These are phyloP conservation scores for Spicauda simplicius DNA, from an alignment of 2,888 invertebrate species.

Conservation along the genomic window DNA sequence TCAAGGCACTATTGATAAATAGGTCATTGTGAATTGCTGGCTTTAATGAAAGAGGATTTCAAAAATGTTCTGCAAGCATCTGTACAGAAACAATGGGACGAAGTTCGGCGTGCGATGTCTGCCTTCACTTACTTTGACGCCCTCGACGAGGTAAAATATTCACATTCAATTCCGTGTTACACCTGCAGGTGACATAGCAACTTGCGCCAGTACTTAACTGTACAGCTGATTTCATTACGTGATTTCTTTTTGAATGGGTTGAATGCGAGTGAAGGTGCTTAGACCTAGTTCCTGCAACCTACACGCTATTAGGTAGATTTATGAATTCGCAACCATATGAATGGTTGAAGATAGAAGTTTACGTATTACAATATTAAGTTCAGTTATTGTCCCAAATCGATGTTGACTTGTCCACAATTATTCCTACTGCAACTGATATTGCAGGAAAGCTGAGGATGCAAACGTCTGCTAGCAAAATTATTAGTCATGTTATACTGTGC, in stretches of 20 bases:
- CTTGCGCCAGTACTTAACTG: background rate
- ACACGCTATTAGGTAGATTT: no score
- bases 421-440: no score
- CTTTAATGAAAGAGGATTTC: conserved; percentile 86
- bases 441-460: no score
- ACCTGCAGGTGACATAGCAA: background rate
- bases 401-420: no score
- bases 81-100: conserved; percentile 86
- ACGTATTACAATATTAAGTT: no score
- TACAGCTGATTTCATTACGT: background rate
- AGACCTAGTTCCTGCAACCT: background rate
- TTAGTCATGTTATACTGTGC: background rate
- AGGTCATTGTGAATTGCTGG: conserved; percentile 86
- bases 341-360: no score
- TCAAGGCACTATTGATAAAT: background rate
- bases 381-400: no score
- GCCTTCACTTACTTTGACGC: conserved; percentile 87
- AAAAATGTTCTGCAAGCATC: conserved; percentile 85
- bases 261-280: background rate
- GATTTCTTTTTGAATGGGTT: no score
- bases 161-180: background rate
- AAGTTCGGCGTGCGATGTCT: conserved; percentile 84
- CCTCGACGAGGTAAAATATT: conserved; percentile 73
- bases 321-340: no score
- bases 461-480: no score